Evolutionary conservation across 1,140 invertebrate species (phyloP).

Genomic region (Akabosia matsudoensis): DNA sequence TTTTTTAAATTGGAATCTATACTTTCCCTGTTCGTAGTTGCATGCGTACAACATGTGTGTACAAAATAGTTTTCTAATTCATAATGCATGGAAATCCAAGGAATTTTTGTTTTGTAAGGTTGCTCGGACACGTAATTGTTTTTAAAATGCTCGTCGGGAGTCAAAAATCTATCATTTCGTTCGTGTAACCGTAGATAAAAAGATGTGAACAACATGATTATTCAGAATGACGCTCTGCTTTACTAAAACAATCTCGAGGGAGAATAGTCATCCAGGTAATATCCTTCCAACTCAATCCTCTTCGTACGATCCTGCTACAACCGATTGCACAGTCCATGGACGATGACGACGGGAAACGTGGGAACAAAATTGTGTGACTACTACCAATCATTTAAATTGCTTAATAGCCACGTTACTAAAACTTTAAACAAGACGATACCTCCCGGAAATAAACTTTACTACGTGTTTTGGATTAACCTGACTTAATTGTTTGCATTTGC

Average conservation of each 20-base stretch:
- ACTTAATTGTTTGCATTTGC: too few species aligned
- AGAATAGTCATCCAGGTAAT: background rate
- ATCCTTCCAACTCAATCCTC: background rate
- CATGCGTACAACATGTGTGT: too few species aligned
- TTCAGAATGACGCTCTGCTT: background rate
- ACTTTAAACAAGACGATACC: too few species aligned
- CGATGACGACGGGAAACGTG: background rate
- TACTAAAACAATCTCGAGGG: background rate
- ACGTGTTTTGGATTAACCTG: too few species aligned
- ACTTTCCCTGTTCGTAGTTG: too few species aligned
- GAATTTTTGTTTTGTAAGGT: background rate
- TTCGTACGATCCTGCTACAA: background rate
- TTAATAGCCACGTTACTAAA: background rate
- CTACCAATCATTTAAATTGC: background rate
- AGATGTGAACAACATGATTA: slow-evolving; percentile 20
- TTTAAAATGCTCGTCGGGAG: background rate
- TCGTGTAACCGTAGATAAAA: background rate
- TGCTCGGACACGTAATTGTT: slow-evolving; percentile 7
- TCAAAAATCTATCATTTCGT: background rate
- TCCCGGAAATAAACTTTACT: too few species aligned
- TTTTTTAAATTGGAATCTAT: too few species aligned
- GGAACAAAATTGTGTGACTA: background rate
- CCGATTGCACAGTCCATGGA: background rate
- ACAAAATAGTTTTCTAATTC: background rate
- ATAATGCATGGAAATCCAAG: background rate